Evolutionary conservation across 1,140 invertebrate genomes (phyloP), one percentile per base, ranked within the genome.

Genomic region (Brachionus asplanchnoidis): DNA sequence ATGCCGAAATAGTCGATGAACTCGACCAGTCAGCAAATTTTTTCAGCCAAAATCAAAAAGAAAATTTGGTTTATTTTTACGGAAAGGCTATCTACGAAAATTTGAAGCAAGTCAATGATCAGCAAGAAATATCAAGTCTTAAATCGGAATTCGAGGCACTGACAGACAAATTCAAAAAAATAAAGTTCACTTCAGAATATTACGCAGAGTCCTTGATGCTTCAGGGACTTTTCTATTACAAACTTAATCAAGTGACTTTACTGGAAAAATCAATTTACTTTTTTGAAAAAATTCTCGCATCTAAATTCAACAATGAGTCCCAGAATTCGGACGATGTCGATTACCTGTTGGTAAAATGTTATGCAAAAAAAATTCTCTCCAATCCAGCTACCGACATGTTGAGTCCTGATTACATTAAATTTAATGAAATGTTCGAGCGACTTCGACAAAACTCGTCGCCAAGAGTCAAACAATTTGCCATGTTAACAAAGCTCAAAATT

Each of bases 401-500:
- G 0, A 50, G 23, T 28, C 20, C 73, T 8, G 73, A 77, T 77
- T 77, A 77, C 20, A 77, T 50, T 5, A 46, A 50, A 50, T 77
- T 77, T 28, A 77, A 77, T 50, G 73, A 77, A 26, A n/a, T 77
- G 9, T 77, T 77, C 50, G 73, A 77, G 8, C n/a, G 44, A 50
- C n/a, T 77, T 26, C 26, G 46, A 36, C 12, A 9, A 26, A 23
- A 26, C 11, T 50, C 73, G 11, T 26, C 40, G 3, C 42, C 42
- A 5, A 50, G 11, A 8, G 2, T 50, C 23, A 77, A 46, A 50
- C 20, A 77, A 50, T 23, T 50, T 50, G 40, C 11, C 20, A 26
- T 26, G 42, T 26, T 77, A 3, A 77, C 26, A 20, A 77, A 77
- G 42, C 44, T 77, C 11, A 77, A 46, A 77, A 26, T 77, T 77